Evolutionary conservation across 2,888 invertebrate species (phyloP).

Genomic region (Periphyllus acericola): DNA sequence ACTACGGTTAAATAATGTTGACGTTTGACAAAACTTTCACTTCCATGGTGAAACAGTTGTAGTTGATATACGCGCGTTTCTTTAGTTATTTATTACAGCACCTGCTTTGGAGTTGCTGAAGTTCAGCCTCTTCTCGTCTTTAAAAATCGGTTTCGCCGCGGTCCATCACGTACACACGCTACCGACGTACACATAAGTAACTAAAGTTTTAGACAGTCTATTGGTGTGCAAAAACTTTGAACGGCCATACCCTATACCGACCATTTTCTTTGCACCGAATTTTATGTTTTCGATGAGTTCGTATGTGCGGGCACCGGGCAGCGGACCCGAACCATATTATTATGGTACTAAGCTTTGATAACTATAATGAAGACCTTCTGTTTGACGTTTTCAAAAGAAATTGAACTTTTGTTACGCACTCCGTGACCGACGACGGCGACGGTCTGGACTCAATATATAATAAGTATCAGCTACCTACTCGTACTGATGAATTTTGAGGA

Average conservation of each 20-base stretch:
- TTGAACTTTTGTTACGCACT: too few relatives aligned
- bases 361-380: too few relatives aligned
- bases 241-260: neutral
- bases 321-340: neutral
- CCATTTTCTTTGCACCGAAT: neutral
- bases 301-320: too few relatives aligned
- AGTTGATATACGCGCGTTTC: slow-evolving; percentile 32
- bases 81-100: slow-evolving; percentile 24
- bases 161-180: slow-evolving; percentile 33
- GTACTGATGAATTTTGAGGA: too few relatives aligned
- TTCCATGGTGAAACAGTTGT: neutral
- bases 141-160: slow-evolving; percentile 10
- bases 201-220: neutral
- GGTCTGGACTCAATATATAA: too few relatives aligned
- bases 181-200: too few relatives aligned
- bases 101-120: slow-evolving; percentile 1
- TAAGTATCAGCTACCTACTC: too few relatives aligned
- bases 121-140: neutral
- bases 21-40: slow-evolving; percentile 11
- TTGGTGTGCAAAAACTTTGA: neutral
- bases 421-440: too few relatives aligned
- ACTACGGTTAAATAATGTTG: neutral
- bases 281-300: neutral
- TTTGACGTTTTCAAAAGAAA: too few relatives aligned
- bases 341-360: too few relatives aligned